A percentile compares a stretch with the other conserved stretches of the same genome.
phyloP scores from a whole-genome alignment of 92 coral and sea anemone genomes.

The Palythoa grandiflora region DNA sequence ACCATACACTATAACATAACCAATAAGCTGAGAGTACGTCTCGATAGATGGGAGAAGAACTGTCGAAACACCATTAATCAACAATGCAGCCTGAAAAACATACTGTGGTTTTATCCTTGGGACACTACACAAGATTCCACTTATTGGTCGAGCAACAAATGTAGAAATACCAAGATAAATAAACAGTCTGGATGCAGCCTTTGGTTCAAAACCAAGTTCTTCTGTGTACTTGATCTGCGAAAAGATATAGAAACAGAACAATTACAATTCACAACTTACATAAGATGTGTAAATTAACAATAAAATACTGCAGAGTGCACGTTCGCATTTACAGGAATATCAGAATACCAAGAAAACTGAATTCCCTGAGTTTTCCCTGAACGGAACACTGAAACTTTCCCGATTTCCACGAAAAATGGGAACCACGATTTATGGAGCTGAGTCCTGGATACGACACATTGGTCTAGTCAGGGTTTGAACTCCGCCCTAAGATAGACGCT shows the following conservation, averaged over 20 bases:
- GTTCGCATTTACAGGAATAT: too few relatives aligned
- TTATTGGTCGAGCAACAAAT: constrained; percentile 65
- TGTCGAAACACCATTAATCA: constrained; percentile 41
- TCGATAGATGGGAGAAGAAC: not conserved
- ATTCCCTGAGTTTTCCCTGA: too few relatives aligned
- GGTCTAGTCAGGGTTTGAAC: too few relatives aligned
- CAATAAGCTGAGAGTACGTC: constrained; percentile 11
- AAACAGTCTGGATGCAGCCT: constrained; percentile 69
- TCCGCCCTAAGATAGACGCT: too few relatives aligned
- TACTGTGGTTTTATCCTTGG: constrained; percentile 49
- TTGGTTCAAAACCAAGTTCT: constrained; percentile 62
- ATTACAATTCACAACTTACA: too few relatives aligned
- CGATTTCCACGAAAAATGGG: too few relatives aligned
- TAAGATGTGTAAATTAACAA: too few relatives aligned
- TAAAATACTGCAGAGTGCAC: too few relatives aligned
- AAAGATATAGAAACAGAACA: not conserved
- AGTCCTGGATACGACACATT: too few relatives aligned
- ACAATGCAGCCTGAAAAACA: constrained; percentile 55
- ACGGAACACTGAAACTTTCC: too few relatives aligned
- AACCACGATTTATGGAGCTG: too few relatives aligned
- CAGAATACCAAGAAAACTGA: too few relatives aligned
- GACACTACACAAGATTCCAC: constrained; percentile 68
- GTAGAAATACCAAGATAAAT: constrained; percentile 73
- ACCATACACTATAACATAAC: constrained; percentile 24
- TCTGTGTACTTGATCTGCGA: constrained; percentile 69